phyloP scores from a whole-genome alignment of 2,888 invertebrate genomes.

The Hedya salicella region DNA sequence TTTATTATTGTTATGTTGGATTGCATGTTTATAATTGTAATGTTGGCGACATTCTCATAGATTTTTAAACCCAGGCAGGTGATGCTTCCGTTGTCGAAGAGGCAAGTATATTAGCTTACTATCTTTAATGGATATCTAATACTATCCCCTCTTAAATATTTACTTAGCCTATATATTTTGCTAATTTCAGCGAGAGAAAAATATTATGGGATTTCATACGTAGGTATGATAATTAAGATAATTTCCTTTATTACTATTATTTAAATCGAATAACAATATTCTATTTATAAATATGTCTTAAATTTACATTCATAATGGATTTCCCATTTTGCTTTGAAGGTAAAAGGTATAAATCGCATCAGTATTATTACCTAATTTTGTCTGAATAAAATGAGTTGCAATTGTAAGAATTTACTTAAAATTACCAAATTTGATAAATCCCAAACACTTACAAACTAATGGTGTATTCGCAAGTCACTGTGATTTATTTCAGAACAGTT shows the following conservation, averaged over 20 bases:
- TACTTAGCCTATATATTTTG: conserved; percentile 41
- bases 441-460: too few relatives aligned
- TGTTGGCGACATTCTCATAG: conserved; percentile 59
- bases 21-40: conserved; percentile 51
- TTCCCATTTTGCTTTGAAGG: conserved; percentile 35
- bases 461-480: too few relatives aligned
- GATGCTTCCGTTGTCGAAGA: conserved; percentile 72
- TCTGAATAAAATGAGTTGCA: neutral
- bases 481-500: too few relatives aligned
- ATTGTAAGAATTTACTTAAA: too few relatives aligned
- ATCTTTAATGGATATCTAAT: conserved; percentile 15
- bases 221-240: conserved; percentile 66
- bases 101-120: conserved; percentile 69
- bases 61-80: conserved; percentile 77
- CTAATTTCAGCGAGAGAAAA: conserved; percentile 79
- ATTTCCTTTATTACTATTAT: conserved; percentile 1
- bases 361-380: neutral
- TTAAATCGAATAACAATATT: neutral
- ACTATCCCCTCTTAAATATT: conserved; percentile 12
- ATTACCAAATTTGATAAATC: too few relatives aligned
- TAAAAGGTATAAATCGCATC: conserved; percentile 31
- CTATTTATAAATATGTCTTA: conserved; percentile 1
- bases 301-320: conserved; percentile 21
- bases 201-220: conserved; percentile 74
- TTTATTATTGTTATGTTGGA: conserved; percentile 44